Evolutionary conservation across 1,140 invertebrate genomes (phyloP).

Genomic region (Thalassaphorura encarpata): DNA sequence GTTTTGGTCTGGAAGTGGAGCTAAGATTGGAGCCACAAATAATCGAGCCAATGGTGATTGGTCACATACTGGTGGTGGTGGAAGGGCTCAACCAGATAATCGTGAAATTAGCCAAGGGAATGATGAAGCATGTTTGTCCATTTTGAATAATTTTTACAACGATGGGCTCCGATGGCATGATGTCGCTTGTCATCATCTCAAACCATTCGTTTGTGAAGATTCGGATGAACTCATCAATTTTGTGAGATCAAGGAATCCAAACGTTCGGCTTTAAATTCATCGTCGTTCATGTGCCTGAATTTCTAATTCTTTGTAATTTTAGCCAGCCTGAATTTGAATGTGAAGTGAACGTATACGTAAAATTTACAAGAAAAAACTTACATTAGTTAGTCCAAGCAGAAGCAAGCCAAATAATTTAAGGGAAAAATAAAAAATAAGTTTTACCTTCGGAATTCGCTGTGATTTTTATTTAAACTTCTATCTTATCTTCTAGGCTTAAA

Average conservation of each 20-base stretch:
- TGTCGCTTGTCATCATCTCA: constrained; percentile 79
- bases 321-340: no score
- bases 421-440: no score
- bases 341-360: no score
- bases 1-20: constrained; percentile 87
- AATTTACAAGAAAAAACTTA: no score
- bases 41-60: constrained; percentile 78
- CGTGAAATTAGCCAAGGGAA: constrained; percentile 80
- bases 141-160: constrained; percentile 86
- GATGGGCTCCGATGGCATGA: constrained; percentile 80
- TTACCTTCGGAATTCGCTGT: no score
- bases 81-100: constrained; percentile 77
- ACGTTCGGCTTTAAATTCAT: constrained; percentile 64
- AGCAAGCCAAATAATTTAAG: no score
- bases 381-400: no score
- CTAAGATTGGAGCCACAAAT: constrained; percentile 74
- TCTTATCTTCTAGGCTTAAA: no score
- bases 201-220: constrained; percentile 87
- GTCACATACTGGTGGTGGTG: constrained; percentile 67
- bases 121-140: constrained; percentile 78
- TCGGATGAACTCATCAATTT: constrained; percentile 84
- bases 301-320: no score
- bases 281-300: no score
- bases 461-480: no score
- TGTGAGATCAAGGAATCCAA: constrained; percentile 71